phyloP scores from a whole-genome alignment of 2,113 vertebrate species.

The Brachyhypopomus gauderio region DNA sequence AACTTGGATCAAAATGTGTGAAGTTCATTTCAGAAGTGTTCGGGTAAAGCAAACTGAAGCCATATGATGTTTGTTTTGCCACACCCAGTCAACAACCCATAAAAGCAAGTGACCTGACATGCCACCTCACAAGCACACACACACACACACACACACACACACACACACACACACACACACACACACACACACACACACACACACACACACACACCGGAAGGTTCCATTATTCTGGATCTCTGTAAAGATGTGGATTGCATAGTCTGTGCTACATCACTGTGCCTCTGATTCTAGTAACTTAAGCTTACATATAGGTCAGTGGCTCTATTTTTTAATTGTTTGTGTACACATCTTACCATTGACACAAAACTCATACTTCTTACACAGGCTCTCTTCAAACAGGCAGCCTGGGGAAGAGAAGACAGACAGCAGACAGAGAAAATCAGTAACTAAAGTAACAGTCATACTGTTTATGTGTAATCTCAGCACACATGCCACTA shows the following conservation, averaged over 20 bases:
- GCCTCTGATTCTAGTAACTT: conserved; percentile 51
- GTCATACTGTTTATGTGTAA: too few species aligned
- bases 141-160: background rate
- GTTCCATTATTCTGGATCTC: background rate
- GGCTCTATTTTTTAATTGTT: background rate
- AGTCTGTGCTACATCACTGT: background rate
- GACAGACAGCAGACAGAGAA: background rate
- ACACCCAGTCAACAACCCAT: conserved; percentile 25
- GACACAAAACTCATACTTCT: conserved; percentile 84
- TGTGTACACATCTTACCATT: conserved; percentile 81
- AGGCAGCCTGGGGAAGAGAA: conserved; percentile 81
- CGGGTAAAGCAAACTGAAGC: background rate
- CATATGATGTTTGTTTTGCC: conserved; percentile 18
- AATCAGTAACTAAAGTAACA: background rate
- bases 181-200: conserved; percentile 3
- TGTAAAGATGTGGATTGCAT: background rate
- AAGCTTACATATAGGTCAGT: background rate
- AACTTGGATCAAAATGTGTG: background rate
- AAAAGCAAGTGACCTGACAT: conserved; percentile 19
- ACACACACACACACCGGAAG: background rate
- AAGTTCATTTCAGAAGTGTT: background rate
- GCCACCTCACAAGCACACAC: background rate
- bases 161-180: conserved; percentile 2
- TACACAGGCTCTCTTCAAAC: conserved; percentile 86
- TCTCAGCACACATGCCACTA: too few species aligned